phyloP scores from a whole-genome alignment of 2,888 invertebrate genomes.

The Cephus sareptanus region DNA sequence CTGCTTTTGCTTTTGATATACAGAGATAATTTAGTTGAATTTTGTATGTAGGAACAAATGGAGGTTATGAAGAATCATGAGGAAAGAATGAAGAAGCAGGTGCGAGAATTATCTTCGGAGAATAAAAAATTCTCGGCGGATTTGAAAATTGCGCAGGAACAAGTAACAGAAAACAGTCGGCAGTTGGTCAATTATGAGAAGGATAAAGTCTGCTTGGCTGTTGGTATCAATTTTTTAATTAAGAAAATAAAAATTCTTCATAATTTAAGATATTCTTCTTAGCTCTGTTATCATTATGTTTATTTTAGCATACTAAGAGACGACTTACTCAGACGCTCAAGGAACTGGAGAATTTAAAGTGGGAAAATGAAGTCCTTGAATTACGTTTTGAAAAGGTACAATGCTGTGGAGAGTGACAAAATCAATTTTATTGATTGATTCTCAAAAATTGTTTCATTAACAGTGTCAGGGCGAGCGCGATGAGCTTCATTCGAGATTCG shows the following conservation, averaged over 20 bases:
- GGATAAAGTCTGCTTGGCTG: constrained; percentile 80
- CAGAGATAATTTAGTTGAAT: background rate
- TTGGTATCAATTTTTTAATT: constrained; percentile 55
- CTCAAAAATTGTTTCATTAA: constrained; percentile 1
- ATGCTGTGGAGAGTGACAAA: background rate
- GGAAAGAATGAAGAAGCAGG: constrained; percentile 79
- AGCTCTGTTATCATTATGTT: background rate
- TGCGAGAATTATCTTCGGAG: constrained; percentile 76
- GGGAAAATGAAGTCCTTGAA: constrained; percentile 78
- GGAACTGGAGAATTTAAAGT: constrained; percentile 72
- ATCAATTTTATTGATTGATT: background rate
- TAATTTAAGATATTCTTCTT: constrained; percentile 16
- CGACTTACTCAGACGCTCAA: constrained; percentile 66
- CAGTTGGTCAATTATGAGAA: constrained; percentile 88
- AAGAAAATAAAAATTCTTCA: background rate
- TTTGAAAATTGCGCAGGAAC: constrained; percentile 76
- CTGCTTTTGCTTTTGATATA: background rate
- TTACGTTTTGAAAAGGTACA: constrained; percentile 79
- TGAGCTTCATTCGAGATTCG: constrained; percentile 82
- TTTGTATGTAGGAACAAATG: constrained; percentile 75
- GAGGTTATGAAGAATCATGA: constrained; percentile 81
- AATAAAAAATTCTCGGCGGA: constrained; percentile 81
- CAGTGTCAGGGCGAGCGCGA: constrained; percentile 76
- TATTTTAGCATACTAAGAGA: constrained; percentile 70
- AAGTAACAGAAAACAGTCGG: constrained; percentile 78